Percentiles rank a stretch among this genome's conserved stretches.
phyloP scores from a whole-genome alignment of 2,797 vertebrate genomes.

The Acanthis flammea region DNA sequence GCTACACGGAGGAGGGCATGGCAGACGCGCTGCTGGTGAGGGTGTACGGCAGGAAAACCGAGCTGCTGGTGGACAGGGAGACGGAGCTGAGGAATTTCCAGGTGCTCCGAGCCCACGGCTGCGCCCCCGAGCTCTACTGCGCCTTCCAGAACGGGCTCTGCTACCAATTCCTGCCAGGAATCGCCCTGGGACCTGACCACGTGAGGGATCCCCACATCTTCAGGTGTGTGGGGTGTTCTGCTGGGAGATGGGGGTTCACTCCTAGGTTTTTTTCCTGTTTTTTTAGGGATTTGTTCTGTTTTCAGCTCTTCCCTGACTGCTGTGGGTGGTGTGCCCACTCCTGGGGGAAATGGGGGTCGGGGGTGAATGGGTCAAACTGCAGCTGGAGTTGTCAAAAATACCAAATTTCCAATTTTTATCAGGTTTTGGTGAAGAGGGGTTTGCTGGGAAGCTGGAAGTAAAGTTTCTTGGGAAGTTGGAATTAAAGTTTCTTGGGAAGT shows the following conservation, averaged over 20 bases:
- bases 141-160: constrained; percentile 96
- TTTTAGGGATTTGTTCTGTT: not conserved
- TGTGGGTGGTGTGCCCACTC: accelerated
- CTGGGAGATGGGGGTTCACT: not conserved
- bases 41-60: constrained; percentile 91
- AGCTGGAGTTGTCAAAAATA: accelerated
- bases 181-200: constrained; percentile 88
- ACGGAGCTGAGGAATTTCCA: constrained; percentile 96
- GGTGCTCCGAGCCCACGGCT: constrained; percentile 90
- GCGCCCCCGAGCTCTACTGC: constrained; percentile 94
- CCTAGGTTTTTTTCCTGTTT: accelerated
- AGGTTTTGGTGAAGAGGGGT: not conserved
- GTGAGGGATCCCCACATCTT: constrained; percentile 86
- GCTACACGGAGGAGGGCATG: constrained; percentile 85
- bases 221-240: constrained; percentile 71
- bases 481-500: too few species aligned
- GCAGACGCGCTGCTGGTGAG: constrained; percentile 90
- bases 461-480: not conserved
- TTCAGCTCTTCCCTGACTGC: accelerated
- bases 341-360: not conserved
- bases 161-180: constrained; percentile 93
- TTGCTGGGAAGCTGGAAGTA: not conserved
- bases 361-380: not conserved
- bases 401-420: accelerated
- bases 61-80: constrained; percentile 93